Evolutionary conservation across 2,888 invertebrate genomes (phyloP).

Genomic region (Pomacea canaliculata): DNA sequence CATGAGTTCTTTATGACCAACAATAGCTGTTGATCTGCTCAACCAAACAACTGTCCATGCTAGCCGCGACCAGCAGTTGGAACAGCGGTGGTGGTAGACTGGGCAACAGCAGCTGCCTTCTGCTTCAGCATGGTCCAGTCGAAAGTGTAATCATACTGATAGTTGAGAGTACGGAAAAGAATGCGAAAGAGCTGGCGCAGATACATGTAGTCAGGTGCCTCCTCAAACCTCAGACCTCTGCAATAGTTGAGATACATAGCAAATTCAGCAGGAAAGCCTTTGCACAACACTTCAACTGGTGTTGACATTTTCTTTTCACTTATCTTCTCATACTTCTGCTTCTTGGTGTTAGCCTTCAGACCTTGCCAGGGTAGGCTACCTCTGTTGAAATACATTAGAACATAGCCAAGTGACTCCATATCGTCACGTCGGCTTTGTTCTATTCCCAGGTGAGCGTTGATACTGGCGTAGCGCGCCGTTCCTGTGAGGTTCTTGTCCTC

Average conservation of each 20-base stretch:
- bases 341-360: slow-evolving; percentile 95
- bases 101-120: slow-evolving; percentile 76
- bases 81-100: slow-evolving; percentile 46
- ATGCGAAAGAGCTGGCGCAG: slow-evolving; percentile 98
- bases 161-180: slow-evolving; percentile 98
- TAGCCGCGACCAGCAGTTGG: slow-evolving; percentile 47
- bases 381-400: slow-evolving; percentile 97
- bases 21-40: no score
- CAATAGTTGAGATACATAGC: slow-evolving; percentile 99
- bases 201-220: slow-evolving; percentile 99
- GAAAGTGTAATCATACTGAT: slow-evolving; percentile 99
- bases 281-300: slow-evolving; percentile 96
- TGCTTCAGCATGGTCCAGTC: slow-evolving; percentile 99
- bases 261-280: slow-evolving; percentile 99
- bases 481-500: slow-evolving; percentile 71
- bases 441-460: slow-evolving; percentile 99
- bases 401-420: slow-evolving; percentile 99
- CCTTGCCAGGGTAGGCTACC: slow-evolving; percentile 98
- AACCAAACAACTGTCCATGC: neutral
- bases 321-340: slow-evolving; percentile 99
- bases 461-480: slow-evolving; percentile 90
- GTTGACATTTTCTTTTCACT: slow-evolving; percentile 99
- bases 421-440: slow-evolving; percentile 99
- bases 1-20: no score
- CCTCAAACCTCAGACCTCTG: slow-evolving; percentile 97